Evolutionary conservation across 2,888 invertebrate genomes (phyloP).

Genomic region (Andricus quercusramuli): DNA sequence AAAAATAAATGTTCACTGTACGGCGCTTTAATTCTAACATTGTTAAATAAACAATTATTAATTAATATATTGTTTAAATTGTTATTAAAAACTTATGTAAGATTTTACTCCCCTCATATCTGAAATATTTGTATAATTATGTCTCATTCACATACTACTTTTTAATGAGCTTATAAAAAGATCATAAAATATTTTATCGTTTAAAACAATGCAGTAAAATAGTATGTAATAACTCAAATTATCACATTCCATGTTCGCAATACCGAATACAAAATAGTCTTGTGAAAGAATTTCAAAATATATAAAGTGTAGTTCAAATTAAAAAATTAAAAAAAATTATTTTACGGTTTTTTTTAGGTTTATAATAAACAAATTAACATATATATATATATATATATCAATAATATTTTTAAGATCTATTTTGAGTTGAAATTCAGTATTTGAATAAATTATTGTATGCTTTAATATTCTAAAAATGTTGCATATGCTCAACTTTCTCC

Average conservation of each 20-base stretch:
- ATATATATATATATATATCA: background rate
- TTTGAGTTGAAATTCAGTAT: background rate
- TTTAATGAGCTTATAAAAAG: background rate
- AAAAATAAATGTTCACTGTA: too few relatives aligned
- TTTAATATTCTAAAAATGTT: conserved; percentile 7
- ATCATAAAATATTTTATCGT: background rate
- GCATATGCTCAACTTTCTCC: conserved; percentile 3
- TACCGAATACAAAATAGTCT: background rate
- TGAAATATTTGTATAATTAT: too few relatives aligned
- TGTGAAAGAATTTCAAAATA: background rate
- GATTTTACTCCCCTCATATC: too few relatives aligned
- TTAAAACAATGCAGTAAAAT: background rate
- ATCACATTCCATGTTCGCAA: background rate
- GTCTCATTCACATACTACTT: background rate
- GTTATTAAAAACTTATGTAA: too few relatives aligned
- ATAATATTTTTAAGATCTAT: background rate
- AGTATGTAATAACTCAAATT: background rate
- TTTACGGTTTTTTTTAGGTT: background rate
- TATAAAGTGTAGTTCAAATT: background rate
- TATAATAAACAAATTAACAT: background rate
- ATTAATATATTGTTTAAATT: too few relatives aligned
- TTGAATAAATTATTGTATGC: background rate
- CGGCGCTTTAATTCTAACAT: too few relatives aligned
- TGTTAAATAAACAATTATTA: too few relatives aligned
- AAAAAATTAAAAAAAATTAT: background rate